These are phyloP conservation scores for Diplogasteroides magnus DNA, from an alignment of 1,140 invertebrate genomes.

Conservation along the genomic window DNA sequence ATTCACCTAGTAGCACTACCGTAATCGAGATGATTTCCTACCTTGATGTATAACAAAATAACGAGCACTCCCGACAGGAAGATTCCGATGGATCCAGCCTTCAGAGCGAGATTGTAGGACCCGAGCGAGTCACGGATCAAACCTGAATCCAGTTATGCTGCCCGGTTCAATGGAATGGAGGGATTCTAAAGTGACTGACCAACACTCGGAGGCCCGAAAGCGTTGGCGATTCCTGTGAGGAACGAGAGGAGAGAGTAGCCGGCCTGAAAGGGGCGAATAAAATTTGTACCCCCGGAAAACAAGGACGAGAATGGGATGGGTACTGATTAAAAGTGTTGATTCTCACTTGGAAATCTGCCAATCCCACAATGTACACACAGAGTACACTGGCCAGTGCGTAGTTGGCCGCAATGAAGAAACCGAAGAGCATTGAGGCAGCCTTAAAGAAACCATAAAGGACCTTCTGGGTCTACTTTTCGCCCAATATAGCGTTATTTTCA, in stretches of 20 bases:
- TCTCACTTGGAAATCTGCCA: background rate
- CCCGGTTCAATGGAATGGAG: no score
- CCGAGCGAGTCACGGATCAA: background rate
- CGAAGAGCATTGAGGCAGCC: conserved; percentile 5
- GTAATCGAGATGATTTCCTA: background rate
- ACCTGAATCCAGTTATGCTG: background rate
- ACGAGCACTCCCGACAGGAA: background rate
- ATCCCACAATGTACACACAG: background rate
- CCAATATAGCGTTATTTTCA: no score
- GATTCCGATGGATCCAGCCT: background rate
- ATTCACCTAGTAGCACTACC: no score
- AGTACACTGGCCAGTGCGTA: conserved; percentile 11
- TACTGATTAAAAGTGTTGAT: background rate
- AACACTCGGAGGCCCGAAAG: conserved; percentile 11
- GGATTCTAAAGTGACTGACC: no score
- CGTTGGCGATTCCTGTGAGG: conserved; percentile 12
- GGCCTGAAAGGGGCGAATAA: background rate
- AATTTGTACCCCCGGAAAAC: no score
- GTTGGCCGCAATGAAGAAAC: conserved; percentile 10
- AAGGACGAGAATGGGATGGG: background rate
- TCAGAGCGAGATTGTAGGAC: background rate
- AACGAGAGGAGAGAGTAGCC: conserved; percentile 7
- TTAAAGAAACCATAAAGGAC: no score
- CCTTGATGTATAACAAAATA: background rate
- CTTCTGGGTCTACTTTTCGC: no score